phyloP scores from a whole-genome alignment of 2,113 vertebrate species.

The Pseudopipra pipra region DNA sequence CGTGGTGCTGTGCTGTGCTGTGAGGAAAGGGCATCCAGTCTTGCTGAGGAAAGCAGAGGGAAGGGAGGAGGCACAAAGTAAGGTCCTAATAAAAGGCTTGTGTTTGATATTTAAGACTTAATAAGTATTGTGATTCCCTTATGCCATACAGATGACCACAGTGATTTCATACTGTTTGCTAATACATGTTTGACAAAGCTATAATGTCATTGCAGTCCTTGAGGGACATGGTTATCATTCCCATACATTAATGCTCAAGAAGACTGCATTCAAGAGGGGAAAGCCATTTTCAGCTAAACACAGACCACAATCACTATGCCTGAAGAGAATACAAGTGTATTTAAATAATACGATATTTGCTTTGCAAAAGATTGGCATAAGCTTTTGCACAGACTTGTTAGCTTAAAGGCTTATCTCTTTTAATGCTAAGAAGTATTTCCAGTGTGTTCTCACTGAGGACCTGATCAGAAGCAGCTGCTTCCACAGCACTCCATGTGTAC shows the following conservation, averaged over 20 bases:
- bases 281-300: neutral
- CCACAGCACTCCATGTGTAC: neutral
- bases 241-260: neutral
- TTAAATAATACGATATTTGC: conserved; percentile 55
- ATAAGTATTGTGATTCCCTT: neutral
- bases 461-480: conserved; percentile 35
- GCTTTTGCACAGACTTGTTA: conserved; percentile 2
- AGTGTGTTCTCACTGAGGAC: neutral
- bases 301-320: neutral
- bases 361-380: conserved; percentile 43
- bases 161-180: neutral
- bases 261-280: neutral
- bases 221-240: neutral
- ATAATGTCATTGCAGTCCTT: neutral
- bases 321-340: conserved; percentile 35
- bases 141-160: neutral
- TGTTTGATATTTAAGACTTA: neutral
- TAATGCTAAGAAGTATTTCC: conserved; percentile 14
- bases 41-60: neutral
- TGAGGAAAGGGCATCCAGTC: neutral
- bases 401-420: conserved; percentile 57
- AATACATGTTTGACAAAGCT: neutral
- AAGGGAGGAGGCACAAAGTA: neutral
- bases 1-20: neutral
- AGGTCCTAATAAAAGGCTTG: neutral